These are phyloP conservation scores for Arbacia lixula DNA, from an alignment of 53 echinoderm and acorn worm genomes.

Conservation along the genomic window DNA sequence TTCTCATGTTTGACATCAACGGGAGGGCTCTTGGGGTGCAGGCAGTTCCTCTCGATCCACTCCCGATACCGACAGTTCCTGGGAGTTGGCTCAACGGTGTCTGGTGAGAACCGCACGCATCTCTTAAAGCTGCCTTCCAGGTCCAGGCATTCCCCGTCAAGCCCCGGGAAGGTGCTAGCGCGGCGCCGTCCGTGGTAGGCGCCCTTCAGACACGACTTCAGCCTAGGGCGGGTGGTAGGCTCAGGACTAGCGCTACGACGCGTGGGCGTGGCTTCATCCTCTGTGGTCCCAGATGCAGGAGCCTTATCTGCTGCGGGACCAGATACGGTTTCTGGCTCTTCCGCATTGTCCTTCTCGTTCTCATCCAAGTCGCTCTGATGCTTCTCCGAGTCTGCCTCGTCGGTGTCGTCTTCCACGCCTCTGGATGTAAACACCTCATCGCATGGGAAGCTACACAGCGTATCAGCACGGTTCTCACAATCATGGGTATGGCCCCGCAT, in stretches of 20 bases:
- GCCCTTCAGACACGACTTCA: conserved; percentile 35
- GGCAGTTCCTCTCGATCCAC: conserved; percentile 77
- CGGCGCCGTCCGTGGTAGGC: conserved; percentile 13
- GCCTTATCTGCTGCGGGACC: background rate
- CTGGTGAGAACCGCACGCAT: conserved; percentile 87
- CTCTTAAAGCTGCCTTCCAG: conserved; percentile 48
- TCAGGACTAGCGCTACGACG: background rate
- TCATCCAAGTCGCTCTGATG: conserved; percentile 56
- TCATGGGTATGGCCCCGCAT: background rate
- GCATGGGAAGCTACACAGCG: background rate
- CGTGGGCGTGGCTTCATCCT: background rate
- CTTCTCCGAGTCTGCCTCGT: conserved; percentile 57
- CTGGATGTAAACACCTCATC: background rate
- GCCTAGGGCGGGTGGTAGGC: conserved; percentile 15
- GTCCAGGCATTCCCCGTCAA: conserved; percentile 33
- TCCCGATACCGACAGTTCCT: conserved; percentile 81
- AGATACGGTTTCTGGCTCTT: background rate
- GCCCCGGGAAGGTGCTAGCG: conserved; percentile 47
- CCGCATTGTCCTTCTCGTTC: conserved; percentile 53
- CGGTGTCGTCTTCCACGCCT: conserved; percentile 23
- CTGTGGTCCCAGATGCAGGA: too few species aligned
- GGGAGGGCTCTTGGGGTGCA: conserved; percentile 45
- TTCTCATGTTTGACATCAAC: conserved; percentile 89
- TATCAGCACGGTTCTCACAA: background rate
- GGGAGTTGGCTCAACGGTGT: conserved; percentile 77